Evolutionary conservation across 2,797 vertebrate genomes (phyloP), one percentile per base, ranked within the genome.

Genomic region (Gephyroberyx darwinii): DNA sequence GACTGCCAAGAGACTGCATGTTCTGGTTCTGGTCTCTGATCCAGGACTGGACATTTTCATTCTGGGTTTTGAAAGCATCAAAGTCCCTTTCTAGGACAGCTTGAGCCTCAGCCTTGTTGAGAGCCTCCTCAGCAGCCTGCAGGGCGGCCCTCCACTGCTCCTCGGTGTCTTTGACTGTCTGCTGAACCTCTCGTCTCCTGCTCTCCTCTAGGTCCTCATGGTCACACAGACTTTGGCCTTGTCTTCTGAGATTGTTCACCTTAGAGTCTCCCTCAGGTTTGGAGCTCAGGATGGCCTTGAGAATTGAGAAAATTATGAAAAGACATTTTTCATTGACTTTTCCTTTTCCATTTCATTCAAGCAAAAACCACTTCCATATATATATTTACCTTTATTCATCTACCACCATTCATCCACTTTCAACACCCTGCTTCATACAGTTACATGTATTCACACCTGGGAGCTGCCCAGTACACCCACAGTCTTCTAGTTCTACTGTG

Each of bases 221-320:
- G 5, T 71, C 61, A 67, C 51, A 81, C 48, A 91, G 51, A 66
- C 53, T 65, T 33, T 75, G 64, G 22, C 87, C 75, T 17, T 70
- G 81, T 31, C 43, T 79, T n/a, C 59, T 86, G 50, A 94, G 83
- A 35, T 75, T 63, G 31, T 84, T 80, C 77, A 96, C 57, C 89
- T 93, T 95, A 47, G 88, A 76, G 16, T 93, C 91, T 26, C 94
- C 95, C 83, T 94, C 92, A 0, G 86, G n/a, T 79, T 55, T 89
- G 74, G 72, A 85, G 60, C 78, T 88, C 81, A 94, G 88, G 39
- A 97, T 84, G 74, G 86, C 91, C 96, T 98, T 74, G 48, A 76
- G 35, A 55, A 37, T 5, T 10, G n/a, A 4, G 5, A 56, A 26
- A 31, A 63, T 22, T 0, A 8, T 47, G 1, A 1, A 19, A 39